phyloP scores from a whole-genome alignment of 1,140 invertebrate genomes.

The Brachionus rubens region DNA sequence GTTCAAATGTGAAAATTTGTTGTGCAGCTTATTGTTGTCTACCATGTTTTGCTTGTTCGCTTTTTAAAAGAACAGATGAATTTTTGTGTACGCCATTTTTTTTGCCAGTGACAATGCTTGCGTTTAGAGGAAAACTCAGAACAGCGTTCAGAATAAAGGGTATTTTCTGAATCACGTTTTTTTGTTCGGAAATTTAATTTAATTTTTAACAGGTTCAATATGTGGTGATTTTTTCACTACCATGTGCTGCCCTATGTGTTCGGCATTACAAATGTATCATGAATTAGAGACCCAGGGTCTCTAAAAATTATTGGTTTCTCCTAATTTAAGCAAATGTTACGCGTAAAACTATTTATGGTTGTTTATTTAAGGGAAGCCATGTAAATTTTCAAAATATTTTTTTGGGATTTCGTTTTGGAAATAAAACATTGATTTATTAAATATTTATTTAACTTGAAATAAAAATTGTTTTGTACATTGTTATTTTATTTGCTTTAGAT shows the following conservation, averaged over 20 bases:
- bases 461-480: background rate
- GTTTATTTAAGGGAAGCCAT: no score
- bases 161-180: background rate
- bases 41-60: slow-evolving; percentile 31
- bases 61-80: slow-evolving; percentile 41
- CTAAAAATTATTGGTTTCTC: no score
- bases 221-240: slow-evolving; percentile 26
- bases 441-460: background rate
- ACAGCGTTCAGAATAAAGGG: slow-evolving; percentile 44
- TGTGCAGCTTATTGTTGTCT: slow-evolving; percentile 31
- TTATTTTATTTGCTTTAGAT: background rate
- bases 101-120: background rate
- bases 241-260: slow-evolving; percentile 31
- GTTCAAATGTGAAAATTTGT: background rate
- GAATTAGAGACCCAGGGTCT: slow-evolving; percentile 36
- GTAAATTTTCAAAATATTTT: no score
- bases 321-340: no score
- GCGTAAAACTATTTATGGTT: no score
- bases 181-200: background rate
- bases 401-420: no score
- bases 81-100: slow-evolving; percentile 36
- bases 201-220: slow-evolving; percentile 3
- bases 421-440: background rate
- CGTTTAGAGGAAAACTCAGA: slow-evolving; percentile 10
- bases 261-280: background rate